These are phyloP conservation scores for Nannospalax galili DNA, from an alignment of 2,113 vertebrate species.

Conservation along the genomic window DNA sequence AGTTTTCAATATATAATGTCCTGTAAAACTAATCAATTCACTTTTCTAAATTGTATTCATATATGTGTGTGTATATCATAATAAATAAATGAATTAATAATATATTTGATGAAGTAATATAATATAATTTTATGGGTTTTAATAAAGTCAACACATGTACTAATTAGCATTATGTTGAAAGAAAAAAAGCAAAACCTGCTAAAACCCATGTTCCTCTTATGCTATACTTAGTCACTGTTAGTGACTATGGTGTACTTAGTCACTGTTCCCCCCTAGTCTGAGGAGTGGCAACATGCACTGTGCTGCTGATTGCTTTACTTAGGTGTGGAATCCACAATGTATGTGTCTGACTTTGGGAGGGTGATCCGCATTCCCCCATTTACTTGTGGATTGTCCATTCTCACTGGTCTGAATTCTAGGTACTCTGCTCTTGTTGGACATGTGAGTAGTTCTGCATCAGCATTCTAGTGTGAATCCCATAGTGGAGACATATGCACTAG, in stretches of 20 bases:
- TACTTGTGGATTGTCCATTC: not conserved
- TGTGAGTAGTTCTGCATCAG: not conserved
- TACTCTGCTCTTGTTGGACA: not conserved
- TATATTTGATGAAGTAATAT: not conserved
- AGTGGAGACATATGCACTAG: not conserved
- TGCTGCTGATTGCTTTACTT: not conserved
- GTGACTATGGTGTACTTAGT: not conserved
- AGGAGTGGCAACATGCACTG: not conserved
- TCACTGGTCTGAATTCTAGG: not conserved
- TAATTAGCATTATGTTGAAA: not conserved
- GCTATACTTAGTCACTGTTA: not conserved
- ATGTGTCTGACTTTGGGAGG: not conserved
- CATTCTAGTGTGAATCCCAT: not conserved
- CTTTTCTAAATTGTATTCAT: not conserved
- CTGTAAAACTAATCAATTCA: not conserved
- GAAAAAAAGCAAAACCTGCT: not conserved
- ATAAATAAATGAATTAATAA: not conserved
- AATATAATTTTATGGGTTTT: not conserved
- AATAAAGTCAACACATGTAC: not conserved
- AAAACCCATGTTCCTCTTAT: not conserved
- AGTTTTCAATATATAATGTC: not conserved
- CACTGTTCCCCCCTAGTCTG: not conserved
- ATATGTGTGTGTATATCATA: no score
- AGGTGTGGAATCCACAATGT: not conserved
- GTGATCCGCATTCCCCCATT: not conserved